phyloP scores from a whole-genome alignment of 2,113 vertebrate genomes.

The Scopus umbretta region DNA sequence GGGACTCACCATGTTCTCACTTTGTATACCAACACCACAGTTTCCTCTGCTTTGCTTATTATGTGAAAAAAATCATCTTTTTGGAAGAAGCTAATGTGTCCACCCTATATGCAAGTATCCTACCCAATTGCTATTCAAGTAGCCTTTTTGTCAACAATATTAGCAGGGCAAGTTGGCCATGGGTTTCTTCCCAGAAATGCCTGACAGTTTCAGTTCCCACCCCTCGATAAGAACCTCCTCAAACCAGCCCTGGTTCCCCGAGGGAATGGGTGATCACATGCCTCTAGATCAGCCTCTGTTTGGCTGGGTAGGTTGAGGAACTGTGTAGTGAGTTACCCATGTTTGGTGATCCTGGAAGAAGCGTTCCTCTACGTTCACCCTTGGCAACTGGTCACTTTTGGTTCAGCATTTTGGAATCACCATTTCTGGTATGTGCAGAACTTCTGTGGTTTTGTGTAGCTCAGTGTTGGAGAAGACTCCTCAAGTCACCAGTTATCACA shows the following conservation, averaged over 20 bases:
- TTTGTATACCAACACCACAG: not conserved
- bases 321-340: not conserved
- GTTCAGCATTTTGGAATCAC: not conserved
- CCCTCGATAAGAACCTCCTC: not conserved
- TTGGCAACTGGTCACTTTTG: not conserved
- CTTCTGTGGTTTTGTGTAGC: not conserved
- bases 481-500: not conserved
- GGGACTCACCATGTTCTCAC: not conserved
- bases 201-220: not conserved
- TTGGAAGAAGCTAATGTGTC: not conserved
- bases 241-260: not conserved
- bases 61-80: not conserved
- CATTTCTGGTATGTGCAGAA: not conserved
- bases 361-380: not conserved
- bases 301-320: not conserved
- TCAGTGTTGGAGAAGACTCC: not conserved
- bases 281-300: not conserved
- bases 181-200: not conserved
- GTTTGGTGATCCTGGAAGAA: not conserved
- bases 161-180: not conserved
- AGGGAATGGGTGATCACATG: rapidly evolving
- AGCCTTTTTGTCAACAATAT: not conserved
- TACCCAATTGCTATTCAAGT: not conserved
- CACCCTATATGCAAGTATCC: not conserved
- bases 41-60: not conserved